Evolutionary conservation across 2,113 vertebrate species (phyloP).

Genomic region (Tychaedon coryphoeus): DNA sequence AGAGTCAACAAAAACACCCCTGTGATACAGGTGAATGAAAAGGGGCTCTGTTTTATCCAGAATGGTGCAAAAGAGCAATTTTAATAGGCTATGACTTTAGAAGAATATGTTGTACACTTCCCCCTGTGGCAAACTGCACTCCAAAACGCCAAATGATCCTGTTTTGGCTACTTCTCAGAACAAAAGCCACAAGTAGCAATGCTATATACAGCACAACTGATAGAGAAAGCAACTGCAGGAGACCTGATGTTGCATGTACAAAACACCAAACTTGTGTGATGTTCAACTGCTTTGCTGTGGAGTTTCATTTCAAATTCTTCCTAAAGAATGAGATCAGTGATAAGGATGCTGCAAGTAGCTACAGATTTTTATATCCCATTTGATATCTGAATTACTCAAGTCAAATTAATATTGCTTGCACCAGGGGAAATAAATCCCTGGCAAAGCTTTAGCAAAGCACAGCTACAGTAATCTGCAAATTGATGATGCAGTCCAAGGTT

Average conservation of each 20-base stretch:
- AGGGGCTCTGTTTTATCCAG: not conserved
- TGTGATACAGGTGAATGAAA: not conserved
- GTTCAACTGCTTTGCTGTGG: not conserved
- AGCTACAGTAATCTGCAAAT: not conserved
- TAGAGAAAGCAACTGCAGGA: not conserved
- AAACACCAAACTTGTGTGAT: not conserved
- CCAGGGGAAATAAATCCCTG: not conserved
- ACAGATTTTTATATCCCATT: not conserved
- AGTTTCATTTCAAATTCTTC: slow-evolving; percentile 12
- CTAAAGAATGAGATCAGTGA: not conserved
- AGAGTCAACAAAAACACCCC: slow-evolving; percentile 9
- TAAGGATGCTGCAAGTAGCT: not conserved
- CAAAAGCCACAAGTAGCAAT: not conserved
- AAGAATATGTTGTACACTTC: not conserved
- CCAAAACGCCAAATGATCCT: not conserved
- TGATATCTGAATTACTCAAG: not conserved
- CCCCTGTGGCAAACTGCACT: not conserved
- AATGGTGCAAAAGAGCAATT: slow-evolving; percentile 5
- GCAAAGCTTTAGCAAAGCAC: not conserved
- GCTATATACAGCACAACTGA: not conserved
- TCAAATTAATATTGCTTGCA: not conserved
- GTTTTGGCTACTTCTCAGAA: not conserved
- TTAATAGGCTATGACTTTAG: not conserved
- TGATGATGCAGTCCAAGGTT: not conserved
- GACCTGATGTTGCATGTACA: not conserved